Evolutionary conservation across 2,113 vertebrate genomes (phyloP).

Genomic region (Cygnus atratus): DNA sequence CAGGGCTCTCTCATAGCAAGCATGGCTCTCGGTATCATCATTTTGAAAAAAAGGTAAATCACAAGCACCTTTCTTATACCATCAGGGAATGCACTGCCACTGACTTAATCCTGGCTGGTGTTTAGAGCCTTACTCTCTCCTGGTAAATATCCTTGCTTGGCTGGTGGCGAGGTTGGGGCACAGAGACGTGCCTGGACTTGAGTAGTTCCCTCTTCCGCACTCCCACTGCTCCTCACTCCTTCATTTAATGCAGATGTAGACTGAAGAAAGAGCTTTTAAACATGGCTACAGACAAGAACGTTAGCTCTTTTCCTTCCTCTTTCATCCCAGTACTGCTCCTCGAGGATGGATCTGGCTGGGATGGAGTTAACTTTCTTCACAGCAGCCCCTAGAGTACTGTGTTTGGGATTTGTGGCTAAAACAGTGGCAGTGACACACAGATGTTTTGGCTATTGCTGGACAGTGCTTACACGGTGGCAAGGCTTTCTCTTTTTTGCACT

Average conservation of each 20-base stretch:
- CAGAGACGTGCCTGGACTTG: not conserved
- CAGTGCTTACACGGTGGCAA: not conserved
- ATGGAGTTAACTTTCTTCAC: not conserved
- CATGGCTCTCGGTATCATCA: conserved; percentile 94
- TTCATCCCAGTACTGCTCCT: not conserved
- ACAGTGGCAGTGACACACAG: not conserved
- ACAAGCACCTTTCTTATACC: fast-evolving
- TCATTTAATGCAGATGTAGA: not conserved
- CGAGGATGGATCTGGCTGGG: not conserved
- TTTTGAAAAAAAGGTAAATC: conserved; percentile 93
- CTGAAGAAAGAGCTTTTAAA: not conserved
- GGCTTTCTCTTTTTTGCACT: not conserved
- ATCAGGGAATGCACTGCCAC: not conserved
- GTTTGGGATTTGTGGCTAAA: not conserved
- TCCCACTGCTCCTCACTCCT: not conserved
- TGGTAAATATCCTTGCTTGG: not conserved
- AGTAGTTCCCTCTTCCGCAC: not conserved
- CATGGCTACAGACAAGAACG: not conserved
- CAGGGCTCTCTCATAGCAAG: conserved; percentile 97
- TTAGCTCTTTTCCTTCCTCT: not conserved
- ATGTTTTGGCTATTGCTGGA: not conserved
- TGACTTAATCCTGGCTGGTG: not conserved
- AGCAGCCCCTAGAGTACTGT: not conserved
- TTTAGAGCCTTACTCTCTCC: not conserved
- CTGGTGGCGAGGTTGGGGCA: not conserved